Evolutionary conservation across 53 echinoderm and acorn worm species (phyloP).

Genomic region (Holothuria scabra): DNA sequence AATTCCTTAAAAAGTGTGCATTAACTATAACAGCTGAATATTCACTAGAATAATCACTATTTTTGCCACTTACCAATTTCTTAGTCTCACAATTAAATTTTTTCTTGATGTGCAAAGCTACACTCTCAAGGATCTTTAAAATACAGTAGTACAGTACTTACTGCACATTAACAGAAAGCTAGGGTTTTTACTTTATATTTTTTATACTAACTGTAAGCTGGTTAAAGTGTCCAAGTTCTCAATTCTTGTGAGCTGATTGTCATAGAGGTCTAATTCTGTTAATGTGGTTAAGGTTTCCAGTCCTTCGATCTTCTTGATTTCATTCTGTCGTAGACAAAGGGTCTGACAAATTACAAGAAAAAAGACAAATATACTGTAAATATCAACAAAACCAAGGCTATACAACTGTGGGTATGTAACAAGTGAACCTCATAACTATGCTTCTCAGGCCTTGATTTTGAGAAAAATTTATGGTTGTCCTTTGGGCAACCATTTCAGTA

Average conservation of each 20-base stretch:
- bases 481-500: too few relatives aligned
- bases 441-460: too few relatives aligned
- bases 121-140: background rate
- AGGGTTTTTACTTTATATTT: background rate
- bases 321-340: conserved; percentile 87
- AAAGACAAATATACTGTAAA: too few relatives aligned
- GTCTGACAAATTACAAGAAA: conserved; percentile 47
- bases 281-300: conserved; percentile 79
- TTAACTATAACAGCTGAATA: too few relatives aligned
- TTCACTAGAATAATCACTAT: too few relatives aligned
- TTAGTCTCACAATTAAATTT: background rate
- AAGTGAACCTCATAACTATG: too few relatives aligned
- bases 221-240: conserved; percentile 78
- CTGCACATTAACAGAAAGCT: background rate
- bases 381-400: too few relatives aligned
- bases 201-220: conserved; percentile 74
- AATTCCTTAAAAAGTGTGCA: too few relatives aligned
- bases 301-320: conserved; percentile 86
- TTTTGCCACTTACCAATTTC: background rate
- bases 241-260: conserved; percentile 87
- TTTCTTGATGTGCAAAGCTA: too few relatives aligned
- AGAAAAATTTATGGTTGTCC: too few relatives aligned
- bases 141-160: too few relatives aligned
- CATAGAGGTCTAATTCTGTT: conserved; percentile 90
- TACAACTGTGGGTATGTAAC: too few relatives aligned